Percentiles rank a stretch among this genome's conserved stretches.
Evolutionary conservation across 1,140 invertebrate species (phyloP).

Genomic region (Metopolophium dirhodum): DNA sequence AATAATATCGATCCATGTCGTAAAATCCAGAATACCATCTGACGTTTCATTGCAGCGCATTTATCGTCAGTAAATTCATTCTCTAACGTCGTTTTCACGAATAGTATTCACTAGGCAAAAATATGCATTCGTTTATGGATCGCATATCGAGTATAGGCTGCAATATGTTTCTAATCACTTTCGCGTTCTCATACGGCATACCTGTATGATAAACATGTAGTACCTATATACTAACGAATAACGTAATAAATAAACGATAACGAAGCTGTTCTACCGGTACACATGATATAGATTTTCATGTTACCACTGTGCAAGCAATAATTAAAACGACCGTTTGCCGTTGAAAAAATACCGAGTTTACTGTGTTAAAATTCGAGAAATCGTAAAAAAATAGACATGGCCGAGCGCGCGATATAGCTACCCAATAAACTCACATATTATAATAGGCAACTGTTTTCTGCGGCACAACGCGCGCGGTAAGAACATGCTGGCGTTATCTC

Average conservation of each 20-base stretch:
- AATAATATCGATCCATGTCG: not conserved
- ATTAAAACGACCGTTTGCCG: not conserved
- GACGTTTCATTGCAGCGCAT: not conserved
- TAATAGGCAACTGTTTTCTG: not conserved
- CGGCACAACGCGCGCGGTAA: too few species aligned
- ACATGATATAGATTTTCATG: not conserved
- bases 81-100: not conserved
- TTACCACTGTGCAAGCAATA: not conserved
- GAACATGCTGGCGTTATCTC: not conserved
- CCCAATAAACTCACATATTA: too few species aligned
- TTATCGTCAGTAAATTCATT: not conserved
- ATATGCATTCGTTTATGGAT: not conserved
- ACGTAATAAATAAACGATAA: slow-evolving; percentile 17
- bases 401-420: too few species aligned
- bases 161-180: not conserved
- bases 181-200: not conserved
- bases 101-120: not conserved
- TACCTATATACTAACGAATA: not conserved
- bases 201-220: not conserved
- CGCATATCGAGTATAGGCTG: not conserved
- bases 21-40: not conserved
- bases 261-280: not conserved
- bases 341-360: not conserved
- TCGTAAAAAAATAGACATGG: not conserved
- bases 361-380: not conserved